Evolutionary conservation across 2,797 vertebrate genomes (phyloP).

Genomic region (Enteromius thamalakanensis): DNA sequence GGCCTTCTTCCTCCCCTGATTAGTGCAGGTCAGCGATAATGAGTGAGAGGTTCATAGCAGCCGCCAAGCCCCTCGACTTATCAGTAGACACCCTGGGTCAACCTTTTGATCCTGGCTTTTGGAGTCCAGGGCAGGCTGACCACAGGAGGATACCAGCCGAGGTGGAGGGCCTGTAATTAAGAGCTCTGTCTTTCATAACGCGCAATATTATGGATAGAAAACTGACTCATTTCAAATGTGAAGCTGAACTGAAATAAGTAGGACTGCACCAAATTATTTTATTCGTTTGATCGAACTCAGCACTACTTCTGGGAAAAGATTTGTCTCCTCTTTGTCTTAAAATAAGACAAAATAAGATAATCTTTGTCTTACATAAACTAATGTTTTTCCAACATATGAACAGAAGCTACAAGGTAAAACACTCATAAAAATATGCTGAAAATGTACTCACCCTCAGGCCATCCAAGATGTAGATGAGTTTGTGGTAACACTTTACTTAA

Average conservation of each 20-base stretch:
- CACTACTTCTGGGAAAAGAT: not conserved
- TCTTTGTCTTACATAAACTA: not conserved
- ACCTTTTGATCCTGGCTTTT: slow-evolving; percentile 16
- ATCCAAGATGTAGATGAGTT: not conserved
- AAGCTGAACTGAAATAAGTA: slow-evolving; percentile 7
- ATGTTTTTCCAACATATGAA: not conserved
- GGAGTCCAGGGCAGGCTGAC: slow-evolving; percentile 40
- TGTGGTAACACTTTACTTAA: not conserved
- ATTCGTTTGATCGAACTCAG: not conserved
- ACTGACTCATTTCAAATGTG: not conserved
- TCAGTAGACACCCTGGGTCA: slow-evolving; percentile 39
- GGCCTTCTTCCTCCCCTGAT: slow-evolving; percentile 37
- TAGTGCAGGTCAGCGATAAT: slow-evolving; percentile 53
- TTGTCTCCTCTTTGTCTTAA: not conserved
- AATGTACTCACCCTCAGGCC: not conserved
- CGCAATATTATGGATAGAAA: not conserved
- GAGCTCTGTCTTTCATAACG: slow-evolving; percentile 7
- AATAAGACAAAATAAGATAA: no score
- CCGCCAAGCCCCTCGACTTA: slow-evolving; percentile 25
- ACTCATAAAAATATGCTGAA: not conserved
- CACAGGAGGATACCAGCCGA: slow-evolving; percentile 29
- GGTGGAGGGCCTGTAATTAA: slow-evolving; percentile 21
- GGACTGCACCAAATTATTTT: not conserved
- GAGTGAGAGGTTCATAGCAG: slow-evolving; percentile 46
- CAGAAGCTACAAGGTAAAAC: not conserved